phyloP scores from a whole-genome alignment of 1,140 invertebrate genomes.

The Trichonephila clavipes region DNA sequence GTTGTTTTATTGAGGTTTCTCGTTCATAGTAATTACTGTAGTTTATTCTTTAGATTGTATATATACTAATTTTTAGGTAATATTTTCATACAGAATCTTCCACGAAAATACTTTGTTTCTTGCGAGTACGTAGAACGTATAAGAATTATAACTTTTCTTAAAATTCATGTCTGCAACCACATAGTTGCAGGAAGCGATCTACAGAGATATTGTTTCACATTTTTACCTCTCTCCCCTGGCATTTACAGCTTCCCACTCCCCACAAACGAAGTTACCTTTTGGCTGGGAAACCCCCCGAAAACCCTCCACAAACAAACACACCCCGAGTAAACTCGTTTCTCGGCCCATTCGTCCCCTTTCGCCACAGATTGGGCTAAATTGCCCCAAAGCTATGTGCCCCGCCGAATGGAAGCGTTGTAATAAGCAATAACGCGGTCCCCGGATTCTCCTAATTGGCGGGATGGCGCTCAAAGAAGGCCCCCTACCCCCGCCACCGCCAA shows the following conservation, averaged over 20 bases:
- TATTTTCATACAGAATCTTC: too few relatives aligned
- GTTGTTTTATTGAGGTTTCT: too few relatives aligned
- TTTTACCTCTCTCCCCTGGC: slow-evolving; percentile 41
- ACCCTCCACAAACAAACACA: slow-evolving; percentile 66
- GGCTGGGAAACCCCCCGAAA: background rate
- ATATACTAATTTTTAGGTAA: too few relatives aligned
- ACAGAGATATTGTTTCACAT: background rate
- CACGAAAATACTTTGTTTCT: too few relatives aligned
- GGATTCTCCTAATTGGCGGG: slow-evolving; percentile 66
- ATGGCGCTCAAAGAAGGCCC: slow-evolving; percentile 24
- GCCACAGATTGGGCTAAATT: slow-evolving; percentile 68
- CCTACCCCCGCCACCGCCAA: slow-evolving; percentile 52
- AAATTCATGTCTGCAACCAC: too few relatives aligned
- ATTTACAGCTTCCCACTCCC: slow-evolving; percentile 72
- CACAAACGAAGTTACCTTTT: slow-evolving; percentile 61
- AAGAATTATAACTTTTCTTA: too few relatives aligned
- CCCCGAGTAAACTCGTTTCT: slow-evolving; percentile 64
- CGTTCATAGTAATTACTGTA: too few relatives aligned
- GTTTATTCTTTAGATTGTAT: too few relatives aligned
- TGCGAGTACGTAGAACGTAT: too few relatives aligned
- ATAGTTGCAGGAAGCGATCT: background rate
- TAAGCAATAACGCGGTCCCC: slow-evolving; percentile 70
- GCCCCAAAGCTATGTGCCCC: slow-evolving; percentile 71
- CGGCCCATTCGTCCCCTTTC: slow-evolving; percentile 22
- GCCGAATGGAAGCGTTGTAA: slow-evolving; percentile 27